phyloP scores from a whole-genome alignment of 2,888 invertebrate genomes.

The Alitta virens region DNA sequence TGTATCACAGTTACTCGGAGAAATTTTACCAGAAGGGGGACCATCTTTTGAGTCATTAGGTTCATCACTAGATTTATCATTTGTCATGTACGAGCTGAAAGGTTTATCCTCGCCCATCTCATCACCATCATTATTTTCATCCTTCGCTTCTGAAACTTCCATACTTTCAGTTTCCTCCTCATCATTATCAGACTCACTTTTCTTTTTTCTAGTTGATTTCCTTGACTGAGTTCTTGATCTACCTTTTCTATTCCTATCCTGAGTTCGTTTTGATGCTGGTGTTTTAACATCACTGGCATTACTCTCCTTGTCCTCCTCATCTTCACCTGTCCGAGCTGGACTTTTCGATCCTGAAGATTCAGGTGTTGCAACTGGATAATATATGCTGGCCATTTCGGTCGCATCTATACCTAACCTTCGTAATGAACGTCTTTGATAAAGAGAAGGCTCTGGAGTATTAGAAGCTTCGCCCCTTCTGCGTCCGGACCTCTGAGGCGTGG shows the following conservation, averaged over 20 bases:
- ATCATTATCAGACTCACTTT: slow-evolving; percentile 1
- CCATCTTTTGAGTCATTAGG: too few relatives aligned
- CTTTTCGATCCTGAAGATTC: too few relatives aligned
- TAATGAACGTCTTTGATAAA: too few relatives aligned
- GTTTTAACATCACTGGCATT: too few relatives aligned
- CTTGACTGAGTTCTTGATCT: slow-evolving; percentile 2
- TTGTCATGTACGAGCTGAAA: neutral
- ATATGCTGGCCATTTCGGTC: too few relatives aligned
- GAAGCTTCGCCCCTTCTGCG: neutral
- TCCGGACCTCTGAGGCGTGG: neutral
- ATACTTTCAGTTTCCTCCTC: slow-evolving; percentile 13
- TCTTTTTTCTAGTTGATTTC: neutral
- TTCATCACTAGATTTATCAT: too few relatives aligned
- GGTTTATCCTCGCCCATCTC: neutral
- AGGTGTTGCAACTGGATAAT: too few relatives aligned
- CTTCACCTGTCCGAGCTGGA: too few relatives aligned
- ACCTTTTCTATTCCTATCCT: neutral
- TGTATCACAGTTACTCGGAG: too few relatives aligned
- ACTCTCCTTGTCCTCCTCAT: too few relatives aligned
- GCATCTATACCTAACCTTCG: too few relatives aligned
- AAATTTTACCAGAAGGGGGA: too few relatives aligned
- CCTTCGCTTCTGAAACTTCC: slow-evolving; percentile 14
- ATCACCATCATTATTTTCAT: slow-evolving; percentile 5
- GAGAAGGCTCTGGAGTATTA: neutral
- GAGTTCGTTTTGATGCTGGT: neutral